Conservation (phyloP, 1,140 invertebrate genomes). For the Rhopalosiphum padi region DNA sequence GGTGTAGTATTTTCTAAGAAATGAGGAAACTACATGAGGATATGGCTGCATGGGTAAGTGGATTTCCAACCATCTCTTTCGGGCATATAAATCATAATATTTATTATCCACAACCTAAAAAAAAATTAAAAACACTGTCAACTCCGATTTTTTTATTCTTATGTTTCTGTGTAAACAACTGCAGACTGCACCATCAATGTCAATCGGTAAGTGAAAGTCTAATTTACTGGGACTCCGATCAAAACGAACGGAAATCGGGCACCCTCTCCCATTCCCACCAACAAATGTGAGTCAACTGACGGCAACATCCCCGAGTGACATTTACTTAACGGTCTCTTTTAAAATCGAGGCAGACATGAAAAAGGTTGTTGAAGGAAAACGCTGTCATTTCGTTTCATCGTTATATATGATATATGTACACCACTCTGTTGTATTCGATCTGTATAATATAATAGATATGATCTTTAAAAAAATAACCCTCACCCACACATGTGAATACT, state of each 20-base stretch:
- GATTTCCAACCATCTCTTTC: not conserved
- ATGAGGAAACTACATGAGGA: too few species aligned
- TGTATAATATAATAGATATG: not conserved
- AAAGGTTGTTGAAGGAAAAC: not conserved
- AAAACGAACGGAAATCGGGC: not conserved
- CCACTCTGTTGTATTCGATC: not conserved
- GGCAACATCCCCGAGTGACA: not conserved
- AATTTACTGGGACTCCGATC: not conserved
- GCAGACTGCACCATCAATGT: not conserved
- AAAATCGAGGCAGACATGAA: not conserved
- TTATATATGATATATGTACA: not conserved
- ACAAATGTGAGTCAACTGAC: not conserved
- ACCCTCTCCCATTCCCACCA: not conserved
- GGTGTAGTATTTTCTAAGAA: not conserved
- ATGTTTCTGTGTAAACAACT: not conserved
- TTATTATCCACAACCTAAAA: not conserved
- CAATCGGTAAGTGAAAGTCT: not conserved
- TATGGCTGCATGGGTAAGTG: not conserved
- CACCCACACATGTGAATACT: too few species aligned
- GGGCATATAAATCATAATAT: not conserved
- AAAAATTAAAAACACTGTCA: not conserved
- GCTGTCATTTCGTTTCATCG: not conserved
- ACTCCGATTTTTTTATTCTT: not conserved
- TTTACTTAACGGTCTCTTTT: not conserved
- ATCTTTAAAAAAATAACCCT: not conserved